Conservation (phyloP, 2,113 vertebrate species). For the Leuciscus idus region DNA sequence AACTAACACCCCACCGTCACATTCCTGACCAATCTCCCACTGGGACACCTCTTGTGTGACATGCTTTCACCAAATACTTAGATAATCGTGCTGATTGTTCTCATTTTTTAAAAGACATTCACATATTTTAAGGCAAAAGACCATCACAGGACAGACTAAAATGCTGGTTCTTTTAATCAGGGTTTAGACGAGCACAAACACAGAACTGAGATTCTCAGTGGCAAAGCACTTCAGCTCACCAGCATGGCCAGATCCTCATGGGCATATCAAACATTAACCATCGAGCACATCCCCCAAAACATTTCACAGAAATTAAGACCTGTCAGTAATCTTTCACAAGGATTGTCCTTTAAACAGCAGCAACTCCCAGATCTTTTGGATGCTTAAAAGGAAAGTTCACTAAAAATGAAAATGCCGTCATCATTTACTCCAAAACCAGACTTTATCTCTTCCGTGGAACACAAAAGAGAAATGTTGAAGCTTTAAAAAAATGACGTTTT, state of each 20-base stretch:
- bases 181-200: conserved; percentile 44
- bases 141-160: conserved; percentile 13
- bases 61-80: background rate
- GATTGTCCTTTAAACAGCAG: conserved; percentile 49
- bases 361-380: conserved; percentile 15
- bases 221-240: conserved; percentile 41
- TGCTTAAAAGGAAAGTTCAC: background rate
- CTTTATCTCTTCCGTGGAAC: background rate
- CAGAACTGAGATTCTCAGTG: conserved; percentile 37
- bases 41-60: background rate
- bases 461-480: background rate
- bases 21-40: conserved; percentile 52
- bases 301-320: conserved; percentile 35
- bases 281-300: background rate
- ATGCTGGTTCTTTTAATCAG: conserved; percentile 50
- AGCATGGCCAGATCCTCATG: conserved; percentile 32
- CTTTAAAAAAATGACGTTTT: background rate
- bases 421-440: background rate
- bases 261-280: conserved; percentile 24
- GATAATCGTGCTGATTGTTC: background rate
- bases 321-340: conserved; percentile 27
- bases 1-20: conserved; percentile 55
- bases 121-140: background rate
- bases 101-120: background rate
- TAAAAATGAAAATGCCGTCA: background rate